Conservation (phyloP, 2,113 vertebrate genomes). For the Anolis carolinensis region DNA sequence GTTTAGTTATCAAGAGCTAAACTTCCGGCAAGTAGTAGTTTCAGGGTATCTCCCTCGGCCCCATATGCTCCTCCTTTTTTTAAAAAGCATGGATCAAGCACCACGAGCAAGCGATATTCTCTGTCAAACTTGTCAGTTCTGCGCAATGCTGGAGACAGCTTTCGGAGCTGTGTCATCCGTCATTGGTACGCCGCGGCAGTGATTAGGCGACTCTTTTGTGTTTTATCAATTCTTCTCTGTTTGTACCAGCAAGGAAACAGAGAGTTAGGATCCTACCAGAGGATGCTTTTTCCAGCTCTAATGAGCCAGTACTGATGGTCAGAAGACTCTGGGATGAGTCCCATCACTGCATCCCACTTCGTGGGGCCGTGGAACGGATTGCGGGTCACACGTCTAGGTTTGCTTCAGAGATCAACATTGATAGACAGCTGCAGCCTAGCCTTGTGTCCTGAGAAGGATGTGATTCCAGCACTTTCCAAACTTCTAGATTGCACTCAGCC, state of each 20-base stretch:
- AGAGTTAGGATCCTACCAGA: background rate
- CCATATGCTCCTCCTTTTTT: constrained; percentile 15
- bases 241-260: constrained; percentile 28
- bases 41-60: background rate
- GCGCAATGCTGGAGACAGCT: constrained; percentile 48
- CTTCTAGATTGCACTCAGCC: background rate
- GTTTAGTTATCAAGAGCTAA: constrained; percentile 38
- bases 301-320: background rate
- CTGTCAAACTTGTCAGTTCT: constrained; percentile 56
- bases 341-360: background rate
- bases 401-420: background rate
- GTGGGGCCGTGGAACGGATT: background rate
- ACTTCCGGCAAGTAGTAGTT: constrained; percentile 34
- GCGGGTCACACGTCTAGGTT: background rate
- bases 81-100: constrained; percentile 18
- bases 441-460: background rate
- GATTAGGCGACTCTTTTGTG: constrained; percentile 9
- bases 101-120: background rate
- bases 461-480: background rate
- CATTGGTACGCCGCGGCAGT: constrained; percentile 4
- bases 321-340: background rate
- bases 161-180: constrained; percentile 38
- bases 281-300: background rate
- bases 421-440: background rate
- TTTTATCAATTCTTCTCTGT: constrained; percentile 26